These are phyloP conservation scores for Philaethria dido DNA, from an alignment of 2,888 invertebrate genomes.

Conservation along the genomic window DNA sequence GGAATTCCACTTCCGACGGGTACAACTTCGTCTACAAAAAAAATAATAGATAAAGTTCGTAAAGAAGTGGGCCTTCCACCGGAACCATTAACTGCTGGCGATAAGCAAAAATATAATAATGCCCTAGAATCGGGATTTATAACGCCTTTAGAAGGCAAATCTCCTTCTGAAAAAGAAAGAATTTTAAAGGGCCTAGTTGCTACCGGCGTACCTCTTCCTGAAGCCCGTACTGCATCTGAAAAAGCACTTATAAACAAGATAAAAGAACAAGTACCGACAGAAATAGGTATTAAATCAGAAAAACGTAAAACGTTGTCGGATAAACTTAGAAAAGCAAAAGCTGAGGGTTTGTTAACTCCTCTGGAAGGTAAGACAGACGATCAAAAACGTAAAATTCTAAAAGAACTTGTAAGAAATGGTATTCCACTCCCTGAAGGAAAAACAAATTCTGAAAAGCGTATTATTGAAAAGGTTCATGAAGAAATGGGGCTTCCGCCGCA, in stretches of 20 bases:
- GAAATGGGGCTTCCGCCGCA: constrained; percentile 52
- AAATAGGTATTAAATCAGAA: background rate
- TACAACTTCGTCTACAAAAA: constrained; percentile 42
- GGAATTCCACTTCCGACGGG: constrained; percentile 47
- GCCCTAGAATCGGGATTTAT: constrained; percentile 44
- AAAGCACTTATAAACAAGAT: constrained; percentile 49
- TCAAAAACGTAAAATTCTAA: constrained; percentile 49
- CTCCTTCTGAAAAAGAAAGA: constrained; percentile 45
- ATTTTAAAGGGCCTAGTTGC: constrained; percentile 41
- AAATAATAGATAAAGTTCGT: constrained; percentile 37
- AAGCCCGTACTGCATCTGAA: constrained; percentile 52
- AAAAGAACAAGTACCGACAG: constrained; percentile 37
- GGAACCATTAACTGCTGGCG: constrained; percentile 48
- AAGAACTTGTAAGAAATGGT: constrained; percentile 48
- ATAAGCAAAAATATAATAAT: constrained; percentile 43
- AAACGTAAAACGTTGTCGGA: constrained; percentile 43
- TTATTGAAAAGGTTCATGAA: constrained; percentile 50
- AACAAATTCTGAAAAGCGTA: constrained; percentile 52
- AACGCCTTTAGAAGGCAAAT: constrained; percentile 46
- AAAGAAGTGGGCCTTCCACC: constrained; percentile 51
- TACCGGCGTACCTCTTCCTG: constrained; percentile 49
- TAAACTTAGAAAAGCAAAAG: constrained; percentile 44
- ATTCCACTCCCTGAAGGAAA: constrained; percentile 52
- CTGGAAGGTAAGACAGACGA: constrained; percentile 44
- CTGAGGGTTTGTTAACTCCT: constrained; percentile 43